Evolutionary conservation across 1,140 invertebrate species (phyloP).

Genomic region (Bombus breviceps): DNA sequence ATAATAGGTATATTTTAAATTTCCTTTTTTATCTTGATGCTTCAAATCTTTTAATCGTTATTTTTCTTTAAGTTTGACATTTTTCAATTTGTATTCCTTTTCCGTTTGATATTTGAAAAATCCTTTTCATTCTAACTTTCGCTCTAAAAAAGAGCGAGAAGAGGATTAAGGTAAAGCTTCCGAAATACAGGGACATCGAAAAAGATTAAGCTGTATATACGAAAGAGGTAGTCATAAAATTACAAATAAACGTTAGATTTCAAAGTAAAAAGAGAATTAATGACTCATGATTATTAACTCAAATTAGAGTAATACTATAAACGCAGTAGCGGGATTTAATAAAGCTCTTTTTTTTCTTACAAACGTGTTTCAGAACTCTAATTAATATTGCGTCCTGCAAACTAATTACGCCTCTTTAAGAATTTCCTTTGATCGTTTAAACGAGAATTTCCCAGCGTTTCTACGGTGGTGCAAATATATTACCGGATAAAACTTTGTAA

Average conservation of each 20-base stretch:
- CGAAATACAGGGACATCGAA: background rate
- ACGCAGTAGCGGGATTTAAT: background rate
- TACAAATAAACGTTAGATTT: too few relatives aligned
- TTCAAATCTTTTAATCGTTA: background rate
- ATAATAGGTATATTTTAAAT: too few relatives aligned
- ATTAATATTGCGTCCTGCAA: background rate
- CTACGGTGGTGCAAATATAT: background rate
- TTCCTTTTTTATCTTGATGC: background rate
- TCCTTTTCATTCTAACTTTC: background rate
- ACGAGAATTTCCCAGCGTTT: background rate
- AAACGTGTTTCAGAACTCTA: background rate
- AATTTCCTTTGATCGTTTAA: slow-evolving; percentile 17
- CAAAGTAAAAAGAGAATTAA: background rate
- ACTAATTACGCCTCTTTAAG: background rate
- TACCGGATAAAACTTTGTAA: slow-evolving; percentile 2
- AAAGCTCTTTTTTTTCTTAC: background rate
- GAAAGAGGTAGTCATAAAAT: background rate
- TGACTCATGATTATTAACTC: background rate
- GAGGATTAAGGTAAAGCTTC: background rate
- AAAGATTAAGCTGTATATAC: background rate
- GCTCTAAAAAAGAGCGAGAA: background rate
- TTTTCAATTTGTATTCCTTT: too few relatives aligned
- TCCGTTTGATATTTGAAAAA: background rate
- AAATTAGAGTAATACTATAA: background rate
- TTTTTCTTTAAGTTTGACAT: background rate